phyloP scores from a whole-genome alignment of 2,888 invertebrate genomes.

The Microplitis deprimator region DNA sequence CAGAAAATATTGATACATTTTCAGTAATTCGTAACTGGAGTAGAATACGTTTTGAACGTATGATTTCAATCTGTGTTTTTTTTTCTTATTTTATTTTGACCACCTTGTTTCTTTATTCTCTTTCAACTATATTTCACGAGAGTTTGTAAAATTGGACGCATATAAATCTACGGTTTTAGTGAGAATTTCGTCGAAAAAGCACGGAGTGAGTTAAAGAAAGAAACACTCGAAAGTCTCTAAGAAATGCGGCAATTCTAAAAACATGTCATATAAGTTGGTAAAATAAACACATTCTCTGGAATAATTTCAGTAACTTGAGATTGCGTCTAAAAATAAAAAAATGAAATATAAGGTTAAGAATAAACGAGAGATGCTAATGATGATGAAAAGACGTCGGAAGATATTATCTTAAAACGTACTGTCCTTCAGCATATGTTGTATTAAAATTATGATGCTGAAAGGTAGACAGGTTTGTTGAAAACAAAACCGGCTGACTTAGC shows the following conservation, averaged over 20 bases:
- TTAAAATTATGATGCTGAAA: not conserved
- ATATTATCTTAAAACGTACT: not conserved
- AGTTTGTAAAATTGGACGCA: not conserved
- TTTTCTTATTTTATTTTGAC: no score
- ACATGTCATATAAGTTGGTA: not conserved
- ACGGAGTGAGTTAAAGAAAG: not conserved
- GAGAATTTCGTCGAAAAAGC: not conserved
- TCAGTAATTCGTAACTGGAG: no score
- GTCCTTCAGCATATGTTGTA: not conserved
- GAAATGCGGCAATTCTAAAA: not conserved
- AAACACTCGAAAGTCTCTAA: not conserved
- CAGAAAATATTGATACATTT: no score
- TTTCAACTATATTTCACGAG: not conserved
- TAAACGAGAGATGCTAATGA: not conserved
- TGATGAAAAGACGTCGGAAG: not conserved
- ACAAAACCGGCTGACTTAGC: not conserved
- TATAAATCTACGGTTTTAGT: not conserved
- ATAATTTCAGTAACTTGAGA: not conserved
- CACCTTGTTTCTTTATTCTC: not conserved
- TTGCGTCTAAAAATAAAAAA: not conserved
- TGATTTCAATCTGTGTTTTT: no score
- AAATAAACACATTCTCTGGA: not conserved
- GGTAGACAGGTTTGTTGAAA: not conserved
- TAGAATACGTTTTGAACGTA: no score
- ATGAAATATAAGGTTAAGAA: not conserved